Evolutionary conservation across 1,140 invertebrate species (phyloP).

Genomic region (Anoplophora glabripennis): DNA sequence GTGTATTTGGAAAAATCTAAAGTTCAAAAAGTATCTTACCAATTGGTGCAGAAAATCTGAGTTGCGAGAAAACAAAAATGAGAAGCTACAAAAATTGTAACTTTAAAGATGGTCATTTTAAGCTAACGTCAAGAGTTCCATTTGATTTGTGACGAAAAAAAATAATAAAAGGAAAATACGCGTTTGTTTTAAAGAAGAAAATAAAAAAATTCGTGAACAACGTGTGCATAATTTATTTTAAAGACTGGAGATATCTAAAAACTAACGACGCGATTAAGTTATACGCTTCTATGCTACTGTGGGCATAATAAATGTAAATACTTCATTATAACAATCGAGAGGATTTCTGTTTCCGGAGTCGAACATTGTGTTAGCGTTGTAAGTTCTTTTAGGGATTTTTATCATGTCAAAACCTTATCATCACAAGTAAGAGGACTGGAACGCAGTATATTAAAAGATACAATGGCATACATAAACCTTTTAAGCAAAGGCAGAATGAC

Average conservation of each 20-base stretch:
- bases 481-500: not conserved
- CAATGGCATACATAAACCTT: not conserved
- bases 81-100: no score
- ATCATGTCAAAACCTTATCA: not conserved
- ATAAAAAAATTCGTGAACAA: conserved; percentile 10
- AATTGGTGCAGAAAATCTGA: no score
- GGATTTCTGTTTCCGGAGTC: not conserved
- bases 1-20: no score
- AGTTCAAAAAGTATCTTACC: no score
- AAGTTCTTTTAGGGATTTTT: conserved; percentile 1
- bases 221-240: not conserved
- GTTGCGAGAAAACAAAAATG: no score
- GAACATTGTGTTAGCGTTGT: not conserved
- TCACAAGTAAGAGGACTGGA: conserved; percentile 7
- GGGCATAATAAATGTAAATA: not conserved
- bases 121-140: not conserved
- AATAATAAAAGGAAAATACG: not conserved
- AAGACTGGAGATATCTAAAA: conserved; percentile 5
- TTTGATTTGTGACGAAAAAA: not conserved
- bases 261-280: not conserved
- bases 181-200: conserved; percentile 2
- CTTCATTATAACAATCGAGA: not conserved
- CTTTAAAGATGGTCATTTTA: no score
- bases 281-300: conserved; percentile 3
- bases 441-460: not conserved